Evolutionary conservation across 2,888 invertebrate species (phyloP).

Genomic region (Bruchidius siliquastri): DNA sequence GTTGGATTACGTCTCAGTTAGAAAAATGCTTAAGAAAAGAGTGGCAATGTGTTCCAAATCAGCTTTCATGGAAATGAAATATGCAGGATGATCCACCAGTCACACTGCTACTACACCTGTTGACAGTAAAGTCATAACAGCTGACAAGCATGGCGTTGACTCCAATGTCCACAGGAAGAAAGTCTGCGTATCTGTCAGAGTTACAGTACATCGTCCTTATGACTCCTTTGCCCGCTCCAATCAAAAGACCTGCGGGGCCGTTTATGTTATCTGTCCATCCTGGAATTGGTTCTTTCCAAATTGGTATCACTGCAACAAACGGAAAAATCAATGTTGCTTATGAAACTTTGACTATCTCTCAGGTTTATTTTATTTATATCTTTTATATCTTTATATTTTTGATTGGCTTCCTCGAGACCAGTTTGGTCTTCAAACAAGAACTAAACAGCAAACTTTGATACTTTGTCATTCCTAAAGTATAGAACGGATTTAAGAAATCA

Average conservation of each 20-base stretch:
- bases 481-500: too few relatives aligned
- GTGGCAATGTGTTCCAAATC: too few relatives aligned
- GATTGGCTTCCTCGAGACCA: too few relatives aligned
- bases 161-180: conserved; percentile 72
- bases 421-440: too few relatives aligned
- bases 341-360: too few relatives aligned
- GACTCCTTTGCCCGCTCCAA: conserved; percentile 82
- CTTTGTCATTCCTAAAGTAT: too few relatives aligned
- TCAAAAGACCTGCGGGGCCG: conserved; percentile 82
- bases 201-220: conserved; percentile 85
- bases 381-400: too few relatives aligned
- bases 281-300: conserved; percentile 77
- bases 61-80: not conserved
- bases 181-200: conserved; percentile 68
- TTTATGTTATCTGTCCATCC: conserved; percentile 94
- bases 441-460: too few relatives aligned
- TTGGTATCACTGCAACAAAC: conserved; percentile 70
- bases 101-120: conserved; percentile 45
- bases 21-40: too few relatives aligned
- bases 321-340: not conserved
- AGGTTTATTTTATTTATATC: too few relatives aligned
- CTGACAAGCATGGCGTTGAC: conserved; percentile 63
- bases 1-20: too few relatives aligned
- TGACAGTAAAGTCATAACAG: conserved; percentile 52
- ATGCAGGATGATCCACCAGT: not conserved